Base-by-base conservation (phyloP, 2,797 vertebrate genomes). In the Poecilia wingei region DNA sequence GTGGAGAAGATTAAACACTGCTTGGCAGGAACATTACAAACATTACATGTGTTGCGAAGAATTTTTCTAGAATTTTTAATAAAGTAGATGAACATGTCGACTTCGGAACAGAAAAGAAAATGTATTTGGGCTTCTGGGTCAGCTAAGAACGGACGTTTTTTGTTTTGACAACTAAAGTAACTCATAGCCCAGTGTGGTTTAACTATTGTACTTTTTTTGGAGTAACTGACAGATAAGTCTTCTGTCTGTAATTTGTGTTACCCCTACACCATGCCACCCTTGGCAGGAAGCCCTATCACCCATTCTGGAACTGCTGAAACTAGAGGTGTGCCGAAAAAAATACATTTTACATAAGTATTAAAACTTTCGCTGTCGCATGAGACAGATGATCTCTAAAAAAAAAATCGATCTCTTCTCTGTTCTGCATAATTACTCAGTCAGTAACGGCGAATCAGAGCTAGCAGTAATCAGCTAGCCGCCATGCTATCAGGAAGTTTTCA, bases 11-110 rank as follows among this genome's bases (percentile, higher is more conserved):
- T 79, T 59, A 71, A 74, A 46, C 59, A 33, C 46, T 59, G 33
- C 72, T 85, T 82, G 49, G 83, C 79, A 86, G 80, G 18, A 57
- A 83, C 41, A 55, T 83, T 82, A 76, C 61, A 72, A 57, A 83
- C 41, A 55, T 83, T 82, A 76, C 61, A 72, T 71, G 81, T 59
- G 39, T 5, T 81, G 75, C 64, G 85, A 82, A 43, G 49, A 81
- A 82, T 78, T 81, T 84, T 70, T 74, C 43, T 76, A 68, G 64
- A 36, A 20, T 68, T 69, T 69, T 64, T 70, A 69, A 41, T 43
- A 22, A 69, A 43, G 25, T 43, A 25, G 18, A 43, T n/a, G 22
- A 28, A 70, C 25, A 45, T 45, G 39, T 69, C 4, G n/a, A 43
- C 4, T 70, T 45, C 2, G 1, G 36, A 64, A 41, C 9, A 39